Evolutionary conservation across 1,140 invertebrate genomes (phyloP).

Genomic region (Zaprionus ornatus): DNA sequence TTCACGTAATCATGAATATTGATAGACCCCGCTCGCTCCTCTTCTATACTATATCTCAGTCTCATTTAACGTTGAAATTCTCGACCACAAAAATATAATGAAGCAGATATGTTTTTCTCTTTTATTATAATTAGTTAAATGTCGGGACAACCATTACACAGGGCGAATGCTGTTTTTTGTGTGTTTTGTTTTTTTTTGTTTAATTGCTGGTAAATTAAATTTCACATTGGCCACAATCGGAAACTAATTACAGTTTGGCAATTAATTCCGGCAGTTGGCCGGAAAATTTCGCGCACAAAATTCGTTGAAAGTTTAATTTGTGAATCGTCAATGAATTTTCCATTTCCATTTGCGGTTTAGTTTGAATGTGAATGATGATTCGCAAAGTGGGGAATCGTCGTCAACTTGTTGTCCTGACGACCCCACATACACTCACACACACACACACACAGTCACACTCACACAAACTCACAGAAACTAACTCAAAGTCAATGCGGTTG

Average conservation of each 20-base stretch:
- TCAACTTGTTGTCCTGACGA: constrained; percentile 8
- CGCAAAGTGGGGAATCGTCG: not conserved
- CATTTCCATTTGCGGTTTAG: constrained; percentile 18
- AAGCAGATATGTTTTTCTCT: not conserved
- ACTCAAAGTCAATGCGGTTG: not conserved
- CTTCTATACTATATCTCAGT: too few species aligned
- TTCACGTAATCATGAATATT: not conserved
- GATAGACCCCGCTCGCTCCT: not conserved
- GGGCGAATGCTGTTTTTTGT: constrained; percentile 14
- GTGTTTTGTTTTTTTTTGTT: constrained; percentile 9
- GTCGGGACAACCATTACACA: not conserved
- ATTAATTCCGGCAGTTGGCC: constrained; percentile 17
- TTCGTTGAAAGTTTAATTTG: constrained; percentile 17
- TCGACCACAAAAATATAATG: not conserved
- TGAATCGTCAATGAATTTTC: not conserved
- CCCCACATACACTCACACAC: not conserved
- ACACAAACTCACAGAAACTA: not conserved
- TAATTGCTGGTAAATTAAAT: constrained; percentile 57
- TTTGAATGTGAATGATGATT: constrained; percentile 7
- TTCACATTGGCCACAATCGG: constrained; percentile 42
- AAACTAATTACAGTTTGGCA: constrained; percentile 62
- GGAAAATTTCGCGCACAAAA: constrained; percentile 20
- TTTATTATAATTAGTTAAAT: constrained; percentile 24
- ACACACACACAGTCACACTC: not conserved
- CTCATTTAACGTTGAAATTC: too few species aligned